phyloP scores from a whole-genome alignment of 2,113 vertebrate genomes.

The Carassius carassius region DNA sequence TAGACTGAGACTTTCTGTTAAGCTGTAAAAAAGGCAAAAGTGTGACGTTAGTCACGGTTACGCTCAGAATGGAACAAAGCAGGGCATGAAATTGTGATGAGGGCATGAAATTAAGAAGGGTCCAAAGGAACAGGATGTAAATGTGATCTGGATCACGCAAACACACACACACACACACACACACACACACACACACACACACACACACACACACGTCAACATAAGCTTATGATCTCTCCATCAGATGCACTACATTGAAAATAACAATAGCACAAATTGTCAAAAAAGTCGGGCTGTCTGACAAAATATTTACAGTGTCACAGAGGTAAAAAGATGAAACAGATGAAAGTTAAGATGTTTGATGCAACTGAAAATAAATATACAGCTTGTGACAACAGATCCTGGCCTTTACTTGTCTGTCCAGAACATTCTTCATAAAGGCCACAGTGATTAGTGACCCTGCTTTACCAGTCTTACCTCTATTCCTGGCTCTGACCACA shows the following conservation, averaged over 20 bases:
- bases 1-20: neutral
- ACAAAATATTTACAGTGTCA: neutral
- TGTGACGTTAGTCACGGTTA: neutral
- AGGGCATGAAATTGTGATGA: constrained; percentile 20
- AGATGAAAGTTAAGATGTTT: neutral
- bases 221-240: neutral
- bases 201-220: neutral
- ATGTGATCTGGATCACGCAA: neutral
- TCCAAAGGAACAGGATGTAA: neutral
- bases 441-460: constrained; percentile 46
- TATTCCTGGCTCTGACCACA: neutral
- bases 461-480: constrained; percentile 5
- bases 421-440: constrained; percentile 59
- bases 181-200: neutral
- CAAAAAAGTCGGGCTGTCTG: neutral
- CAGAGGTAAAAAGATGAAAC: neutral
- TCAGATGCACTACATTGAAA: neutral
- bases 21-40: neutral
- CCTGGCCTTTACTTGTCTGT: constrained; percentile 14
- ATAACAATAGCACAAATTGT: neutral
- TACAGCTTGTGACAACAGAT: constrained; percentile 26
- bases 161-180: neutral
- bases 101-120: constrained; percentile 16
- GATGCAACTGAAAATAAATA: constrained; percentile 1
- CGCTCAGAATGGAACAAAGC: neutral